A percentile compares a stretch with the other conserved stretches of the same genome.
Conservation (phyloP, 1,140 invertebrate genomes). For the Drosophila gunungcola region DNA sequence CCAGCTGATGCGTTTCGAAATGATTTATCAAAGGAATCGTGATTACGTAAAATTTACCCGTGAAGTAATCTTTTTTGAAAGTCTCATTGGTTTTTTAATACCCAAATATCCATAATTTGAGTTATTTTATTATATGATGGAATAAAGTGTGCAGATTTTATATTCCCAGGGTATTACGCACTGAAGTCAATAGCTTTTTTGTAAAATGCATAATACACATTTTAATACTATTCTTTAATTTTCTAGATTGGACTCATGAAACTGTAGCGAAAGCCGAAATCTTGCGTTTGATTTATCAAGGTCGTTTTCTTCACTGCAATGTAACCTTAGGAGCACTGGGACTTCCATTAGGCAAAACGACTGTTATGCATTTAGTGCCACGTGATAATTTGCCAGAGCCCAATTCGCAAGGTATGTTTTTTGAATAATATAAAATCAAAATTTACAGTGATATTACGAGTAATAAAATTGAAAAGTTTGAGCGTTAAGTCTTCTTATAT, state of each 20-base stretch:
- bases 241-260: constrained; percentile 97
- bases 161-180: no score
- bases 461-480: no score
- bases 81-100: no score
- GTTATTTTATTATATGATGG: no score
- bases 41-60: no score
- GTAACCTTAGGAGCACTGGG: constrained; percentile 98
- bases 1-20: no score
- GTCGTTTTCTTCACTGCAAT: constrained; percentile 99
- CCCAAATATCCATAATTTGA: no score
- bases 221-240: background rate
- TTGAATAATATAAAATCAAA: background rate
- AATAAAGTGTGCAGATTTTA: no score
- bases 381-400: constrained; percentile 99
- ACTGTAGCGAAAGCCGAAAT: constrained; percentile 98
- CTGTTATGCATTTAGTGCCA: constrained; percentile 99
- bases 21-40: no score
- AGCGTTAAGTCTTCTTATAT: no score
- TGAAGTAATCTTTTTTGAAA: no score
- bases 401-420: constrained; percentile 95
- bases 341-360: constrained; percentile 97
- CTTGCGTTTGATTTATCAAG: constrained; percentile 99
- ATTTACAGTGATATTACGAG: background rate
- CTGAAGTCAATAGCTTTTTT: background rate
- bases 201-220: background rate